Base-by-base conservation (phyloP, 2,797 vertebrate species). In the Malacoraja senta region DNA sequence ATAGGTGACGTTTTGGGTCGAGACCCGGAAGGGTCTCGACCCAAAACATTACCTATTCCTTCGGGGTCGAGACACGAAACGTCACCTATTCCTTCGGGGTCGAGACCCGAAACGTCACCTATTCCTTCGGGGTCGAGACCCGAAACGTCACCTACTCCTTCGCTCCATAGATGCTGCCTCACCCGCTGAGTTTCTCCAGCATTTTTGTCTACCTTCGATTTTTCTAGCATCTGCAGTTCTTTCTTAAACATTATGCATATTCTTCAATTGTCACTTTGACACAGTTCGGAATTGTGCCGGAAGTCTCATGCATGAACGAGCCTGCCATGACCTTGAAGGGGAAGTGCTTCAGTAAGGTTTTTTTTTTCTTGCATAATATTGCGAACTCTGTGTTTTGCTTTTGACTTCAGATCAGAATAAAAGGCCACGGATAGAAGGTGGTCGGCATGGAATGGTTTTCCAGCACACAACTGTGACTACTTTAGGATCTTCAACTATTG, bases 371-470 rank as follows among this genome's bases (percentile, higher is more conserved):
- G 90, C 90, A 92, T 92, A 88, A 88, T 88, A 92, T 95, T 96
- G 95, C 97, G 97, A 97, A 97, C 96, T 96, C 97, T 97, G 97
- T 97, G 96, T 97, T 97, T 97, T 97, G 97, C 97, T 97, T 97
- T 97, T 95, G 97, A 97, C 97, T 97, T 98, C 98, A 99, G 99
- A 99, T 98, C 99, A 98, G 97, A 98, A 98, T 98, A 99, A 99
- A 98, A 98, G 99, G 97, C 97, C 97, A 97, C 98, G 99, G 96
- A 98, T 99, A 97, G 99, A 99, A 96, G 98, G 98, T 97, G 98
- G 98, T 97, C 98, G 98, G 97, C 99, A 98, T 97, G 99, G 98
- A 97, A 98, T 99, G 97, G 98, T 99, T 97, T 99, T 99, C 98
- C 99, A 99, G 97, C 99, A 98, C 97, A 98, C 98, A 95, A 98